Percentiles rank a stretch among this genome's conserved stretches.
phyloP scores from a whole-genome alignment of 2,888 invertebrate species.

The Corbicula japonica region DNA sequence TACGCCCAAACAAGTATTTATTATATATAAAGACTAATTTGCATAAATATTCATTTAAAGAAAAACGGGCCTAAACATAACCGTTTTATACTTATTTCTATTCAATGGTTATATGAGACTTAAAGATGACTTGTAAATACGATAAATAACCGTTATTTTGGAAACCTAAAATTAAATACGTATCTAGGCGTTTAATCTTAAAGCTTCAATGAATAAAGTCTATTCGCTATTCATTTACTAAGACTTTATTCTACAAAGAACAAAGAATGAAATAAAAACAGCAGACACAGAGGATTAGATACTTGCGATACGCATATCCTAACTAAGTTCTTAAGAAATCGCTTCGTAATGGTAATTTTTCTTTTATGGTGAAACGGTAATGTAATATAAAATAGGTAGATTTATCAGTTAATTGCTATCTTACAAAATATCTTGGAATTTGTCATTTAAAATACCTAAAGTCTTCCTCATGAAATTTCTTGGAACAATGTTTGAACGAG shows the following conservation, averaged over 20 bases:
- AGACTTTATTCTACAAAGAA: neutral
- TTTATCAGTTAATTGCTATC: no score
- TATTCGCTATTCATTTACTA: constrained; percentile 7
- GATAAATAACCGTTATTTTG: constrained; percentile 40
- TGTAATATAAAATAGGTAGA: no score
- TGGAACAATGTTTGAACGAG: no score
- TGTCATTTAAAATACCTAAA: no score
- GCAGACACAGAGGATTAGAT: constrained; percentile 6
- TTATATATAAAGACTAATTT: constrained; percentile 19
- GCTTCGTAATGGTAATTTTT: constrained; percentile 11
- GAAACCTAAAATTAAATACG: constrained; percentile 56
- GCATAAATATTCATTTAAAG: constrained; percentile 28
- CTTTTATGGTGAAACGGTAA: no score
- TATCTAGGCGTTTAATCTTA: constrained; percentile 51
- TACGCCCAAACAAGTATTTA: no score
- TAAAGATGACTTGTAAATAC: constrained; percentile 5
- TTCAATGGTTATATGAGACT: constrained; percentile 13
- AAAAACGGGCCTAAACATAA: constrained; percentile 32
- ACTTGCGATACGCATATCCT: neutral
- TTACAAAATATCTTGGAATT: no score
- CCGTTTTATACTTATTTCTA: neutral
- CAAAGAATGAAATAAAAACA: constrained; percentile 16
- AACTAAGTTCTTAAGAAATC: neutral
- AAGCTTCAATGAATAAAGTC: constrained; percentile 13
- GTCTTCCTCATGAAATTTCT: no score